Percentiles rank a stretch among this genome's conserved stretches.
phyloP scores from a whole-genome alignment of 2,888 invertebrate species.

The Tetranychus piercei region DNA sequence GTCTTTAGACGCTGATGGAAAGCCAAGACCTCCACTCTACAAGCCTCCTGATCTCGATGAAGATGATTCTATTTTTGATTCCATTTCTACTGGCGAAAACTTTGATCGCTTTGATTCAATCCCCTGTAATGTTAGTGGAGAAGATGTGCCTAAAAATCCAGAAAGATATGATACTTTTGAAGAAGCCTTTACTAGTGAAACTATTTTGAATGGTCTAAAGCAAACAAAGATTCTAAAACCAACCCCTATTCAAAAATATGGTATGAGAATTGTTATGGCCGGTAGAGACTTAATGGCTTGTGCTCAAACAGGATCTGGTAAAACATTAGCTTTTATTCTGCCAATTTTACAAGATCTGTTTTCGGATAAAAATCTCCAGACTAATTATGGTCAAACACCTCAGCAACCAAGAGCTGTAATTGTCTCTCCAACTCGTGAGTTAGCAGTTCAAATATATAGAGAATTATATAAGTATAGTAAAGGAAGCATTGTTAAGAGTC shows the following conservation, averaged over 20 bases:
- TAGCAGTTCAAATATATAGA: conserved; percentile 66
- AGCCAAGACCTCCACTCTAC: conserved; percentile 34
- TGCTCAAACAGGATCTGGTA: conserved; percentile 94
- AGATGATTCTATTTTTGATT: conserved; percentile 52
- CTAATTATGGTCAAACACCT: conserved; percentile 25
- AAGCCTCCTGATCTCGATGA: conserved; percentile 51
- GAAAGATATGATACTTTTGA: conserved; percentile 46
- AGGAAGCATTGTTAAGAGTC: conserved; percentile 51
- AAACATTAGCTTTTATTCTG: conserved; percentile 79
- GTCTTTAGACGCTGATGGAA: conserved; percentile 22
- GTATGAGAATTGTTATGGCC: conserved; percentile 59
- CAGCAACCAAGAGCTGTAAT: conserved; percentile 65
- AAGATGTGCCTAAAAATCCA: conserved; percentile 34
- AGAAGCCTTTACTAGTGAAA: conserved; percentile 46
- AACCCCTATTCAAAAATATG: conserved; percentile 82
- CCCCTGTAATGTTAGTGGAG: conserved; percentile 53
- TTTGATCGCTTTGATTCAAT: conserved; percentile 69
- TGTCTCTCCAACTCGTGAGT: conserved; percentile 75
- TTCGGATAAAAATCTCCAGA: conserved; percentile 26
- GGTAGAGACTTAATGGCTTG: conserved; percentile 87
- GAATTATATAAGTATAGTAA: conserved; percentile 65
- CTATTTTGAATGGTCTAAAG: conserved; percentile 54
- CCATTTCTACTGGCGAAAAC: conserved; percentile 63
- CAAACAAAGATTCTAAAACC: conserved; percentile 58
- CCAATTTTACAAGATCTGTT: conserved; percentile 61